Evolutionary conservation across 2,888 invertebrate species (phyloP), one percentile per base, ranked within the genome.

Genomic region (Leptura quadrifasciata): DNA sequence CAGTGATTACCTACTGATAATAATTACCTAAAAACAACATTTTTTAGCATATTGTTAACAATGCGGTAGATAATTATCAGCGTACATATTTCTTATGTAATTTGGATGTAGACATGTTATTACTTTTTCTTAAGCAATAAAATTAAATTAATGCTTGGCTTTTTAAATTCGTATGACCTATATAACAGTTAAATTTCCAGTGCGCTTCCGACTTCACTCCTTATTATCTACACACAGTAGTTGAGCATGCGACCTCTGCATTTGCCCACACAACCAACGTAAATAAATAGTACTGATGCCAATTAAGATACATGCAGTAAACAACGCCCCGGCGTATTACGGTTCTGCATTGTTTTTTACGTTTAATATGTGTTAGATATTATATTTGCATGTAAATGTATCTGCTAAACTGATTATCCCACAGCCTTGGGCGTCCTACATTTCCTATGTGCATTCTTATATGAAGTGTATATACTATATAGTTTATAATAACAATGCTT

Each of bases 321-420:
- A 57, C 21, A 57, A 57, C 15, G 20, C 21, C 57, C 15, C 9
- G 21, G 21, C 57, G 57, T 57, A 57, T 57, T 21, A 57, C 21
- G 20, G 20, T 57, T 15, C 9, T 20, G 57, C 21, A 21, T 57
- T 57, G 57, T 21, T 20, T 57, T 55, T 57, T 57, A 57, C 57
- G 6, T 21, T 57, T 47, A 47, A 47, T 47, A 47, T n/a, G 47
- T n/a, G 47, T 47, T n/a, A 6, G n/a, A 60, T 31, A 60, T 60
- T 17, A 27, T 68, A 57, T 64, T 39, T 64, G 20, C 68, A 68
- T 35, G 57, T 54, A 55, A 35, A 35, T 57, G 31, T 57, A 57
- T 68, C 27, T 68, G 55, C n/a, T 55, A 27, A 55, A 20, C 18
- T 27, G 54, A 68, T 68, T 68, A 68, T 68, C 68, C 31, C 68